phyloP scores from a whole-genome alignment of 2,888 invertebrate species.

The Chloroclystis v-ata region DNA sequence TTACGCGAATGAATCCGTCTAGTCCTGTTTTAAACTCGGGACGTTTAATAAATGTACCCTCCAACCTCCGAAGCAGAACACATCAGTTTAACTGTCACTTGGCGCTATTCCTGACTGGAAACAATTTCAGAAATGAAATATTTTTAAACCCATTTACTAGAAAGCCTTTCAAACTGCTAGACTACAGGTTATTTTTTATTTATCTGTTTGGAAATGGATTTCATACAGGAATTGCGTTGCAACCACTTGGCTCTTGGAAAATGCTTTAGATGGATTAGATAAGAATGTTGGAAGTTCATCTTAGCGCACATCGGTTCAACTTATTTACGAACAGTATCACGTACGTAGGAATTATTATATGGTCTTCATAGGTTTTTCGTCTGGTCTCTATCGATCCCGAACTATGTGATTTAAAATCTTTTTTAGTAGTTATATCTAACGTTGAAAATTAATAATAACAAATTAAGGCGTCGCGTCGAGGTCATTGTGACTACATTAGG shows the following conservation, averaged over 20 bases:
- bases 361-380: no score
- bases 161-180: slow-evolving; percentile 58
- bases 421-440: no score
- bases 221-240: slow-evolving; percentile 24
- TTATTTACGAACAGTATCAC: background rate
- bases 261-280: slow-evolving; percentile 12
- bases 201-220: slow-evolving; percentile 32
- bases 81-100: slow-evolving; percentile 72
- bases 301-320: background rate
- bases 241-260: slow-evolving; percentile 13
- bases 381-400: no score
- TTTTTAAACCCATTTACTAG: slow-evolving; percentile 71
- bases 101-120: slow-evolving; percentile 65
- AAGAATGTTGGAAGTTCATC: slow-evolving; percentile 12
- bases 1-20: slow-evolving; percentile 33
- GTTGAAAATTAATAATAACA: no score
- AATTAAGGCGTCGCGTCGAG: no score
- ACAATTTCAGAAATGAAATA: slow-evolving; percentile 72
- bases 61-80: slow-evolving; percentile 47
- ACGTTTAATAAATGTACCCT: slow-evolving; percentile 64
- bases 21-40: slow-evolving; percentile 39
- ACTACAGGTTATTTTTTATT: slow-evolving; percentile 59
- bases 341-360: no score
- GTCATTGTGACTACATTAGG: slow-evolving; percentile 37
- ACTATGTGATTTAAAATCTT: no score